Evolutionary conservation across 2,888 invertebrate species (phyloP), one percentile per base, ranked within the genome.

Genomic region (Chrysolina americana): DNA sequence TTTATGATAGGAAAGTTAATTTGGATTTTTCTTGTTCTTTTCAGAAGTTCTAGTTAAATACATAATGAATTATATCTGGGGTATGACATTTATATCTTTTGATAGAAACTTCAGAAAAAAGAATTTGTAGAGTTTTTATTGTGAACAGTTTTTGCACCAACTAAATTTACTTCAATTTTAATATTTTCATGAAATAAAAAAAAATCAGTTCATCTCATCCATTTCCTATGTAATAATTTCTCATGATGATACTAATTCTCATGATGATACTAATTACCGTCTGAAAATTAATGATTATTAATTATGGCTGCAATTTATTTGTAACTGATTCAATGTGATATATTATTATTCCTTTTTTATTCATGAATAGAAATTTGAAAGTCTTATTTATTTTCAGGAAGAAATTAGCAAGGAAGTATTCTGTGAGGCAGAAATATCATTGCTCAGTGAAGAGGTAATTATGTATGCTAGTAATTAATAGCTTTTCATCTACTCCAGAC

Each of bases 201-300:
- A 28, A 28, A n/a, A n/a, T n/a, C n/a, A n/a, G n/a, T n/a, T 28
- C 2, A 28, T 28, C 28, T 2, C 5, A 28, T 28, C 2, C 36
- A 36, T 36, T 6, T 36, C 36, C 36, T 36, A 36, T 6, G 36
- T 36, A 36, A 36, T 36, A n/a, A n/a, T n/a, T 65, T 63, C 15
- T 13, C 17, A 76, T 79, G 79, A 79, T 79, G 79, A 79, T 65
- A 79, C 73, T 71, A 77, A 79, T 65, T 63, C 15, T 13, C 17
- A 76, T 79, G 79, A 79, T 79, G 79, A 79, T 65, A 79, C 73
- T 71, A 77, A 79, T 79, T 79, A 79, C 79, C 79, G 79, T 79
- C 79, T 79, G 79, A 79, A 65, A 47, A 59, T n/a, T 64, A 65
- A 48, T 79, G 79, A 79, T 79, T 78, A 79, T 76, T 76, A 68